These are phyloP conservation scores for Willowsia nigromaculata DNA, from an alignment of 2,888 invertebrate species.

Conservation along the genomic window DNA sequence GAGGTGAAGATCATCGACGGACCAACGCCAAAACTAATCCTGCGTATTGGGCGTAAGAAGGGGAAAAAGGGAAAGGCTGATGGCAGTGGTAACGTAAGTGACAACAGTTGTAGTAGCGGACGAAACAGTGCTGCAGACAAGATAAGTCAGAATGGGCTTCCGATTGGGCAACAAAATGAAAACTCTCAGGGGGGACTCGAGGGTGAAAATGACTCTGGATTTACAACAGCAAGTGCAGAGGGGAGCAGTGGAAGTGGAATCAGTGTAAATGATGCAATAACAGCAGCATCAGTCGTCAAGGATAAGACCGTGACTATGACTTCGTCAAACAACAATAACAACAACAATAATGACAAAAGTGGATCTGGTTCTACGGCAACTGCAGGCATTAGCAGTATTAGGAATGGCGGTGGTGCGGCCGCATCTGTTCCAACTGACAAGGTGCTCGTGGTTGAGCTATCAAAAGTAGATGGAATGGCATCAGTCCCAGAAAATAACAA, in stretches of 20 bases:
- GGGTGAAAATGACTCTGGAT: constrained; percentile 77
- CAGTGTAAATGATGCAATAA: neutral
- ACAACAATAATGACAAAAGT: constrained; percentile 44
- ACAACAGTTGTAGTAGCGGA: constrained; percentile 29
- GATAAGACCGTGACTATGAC: neutral
- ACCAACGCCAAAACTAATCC: constrained; percentile 87
- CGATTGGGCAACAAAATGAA: neutral
- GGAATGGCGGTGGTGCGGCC: neutral
- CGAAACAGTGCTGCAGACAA: constrained; percentile 5
- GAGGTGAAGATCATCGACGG: constrained; percentile 77
- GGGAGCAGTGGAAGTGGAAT: constrained; percentile 72
- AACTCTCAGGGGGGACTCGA: constrained; percentile 44
- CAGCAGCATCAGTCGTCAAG: neutral
- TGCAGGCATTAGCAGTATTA: neutral
- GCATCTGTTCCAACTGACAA: neutral
- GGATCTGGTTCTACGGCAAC: neutral
- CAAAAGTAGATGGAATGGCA: neutral
- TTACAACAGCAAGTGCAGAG: constrained; percentile 77
- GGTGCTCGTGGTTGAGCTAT: neutral
- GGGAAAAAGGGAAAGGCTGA: constrained; percentile 15
- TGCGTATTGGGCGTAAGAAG: constrained; percentile 84
- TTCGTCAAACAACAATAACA: neutral
- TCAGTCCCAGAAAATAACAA: neutral
- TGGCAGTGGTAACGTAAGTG: constrained; percentile 9
- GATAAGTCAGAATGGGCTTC: constrained; percentile 26